Conservation (phyloP, 2,113 vertebrate species). For the Anarrhichthys ocellatus region DNA sequence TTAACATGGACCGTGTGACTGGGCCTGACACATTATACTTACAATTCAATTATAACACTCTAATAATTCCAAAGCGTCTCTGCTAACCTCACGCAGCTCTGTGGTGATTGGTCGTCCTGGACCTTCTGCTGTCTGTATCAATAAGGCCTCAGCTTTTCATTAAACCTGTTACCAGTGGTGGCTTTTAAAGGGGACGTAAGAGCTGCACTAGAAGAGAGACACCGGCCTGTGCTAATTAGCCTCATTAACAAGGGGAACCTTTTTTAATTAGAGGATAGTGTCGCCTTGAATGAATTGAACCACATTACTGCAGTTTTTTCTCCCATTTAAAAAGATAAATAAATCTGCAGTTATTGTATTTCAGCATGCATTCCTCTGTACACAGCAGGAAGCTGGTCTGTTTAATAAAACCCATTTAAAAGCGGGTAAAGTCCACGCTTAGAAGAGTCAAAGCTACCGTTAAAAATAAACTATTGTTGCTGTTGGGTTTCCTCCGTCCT, state of each 20-base stretch:
- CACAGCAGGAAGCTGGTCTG: background rate
- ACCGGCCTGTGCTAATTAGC: conserved; percentile 33
- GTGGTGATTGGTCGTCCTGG: conserved; percentile 1
- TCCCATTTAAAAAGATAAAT: background rate
- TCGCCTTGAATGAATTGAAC: conserved; percentile 36
- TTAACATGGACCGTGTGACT: background rate
- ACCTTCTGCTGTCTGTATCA: background rate
- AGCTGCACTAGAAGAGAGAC: conserved; percentile 13
- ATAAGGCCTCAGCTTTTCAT: conserved; percentile 10
- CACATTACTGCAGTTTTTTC: background rate
- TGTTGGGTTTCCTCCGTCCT: conserved; percentile 8
- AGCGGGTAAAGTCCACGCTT: background rate
- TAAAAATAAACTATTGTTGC: background rate
- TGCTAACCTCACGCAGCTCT: background rate
- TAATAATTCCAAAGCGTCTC: background rate
- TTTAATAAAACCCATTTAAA: conserved; percentile 26
- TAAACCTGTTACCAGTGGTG: conserved; percentile 10
- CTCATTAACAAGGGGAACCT: conserved; percentile 52
- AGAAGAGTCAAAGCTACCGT: conserved; percentile 10
- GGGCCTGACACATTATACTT: background rate
- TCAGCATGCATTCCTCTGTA: background rate
- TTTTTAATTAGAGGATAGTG: conserved; percentile 17
- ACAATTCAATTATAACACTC: background rate
- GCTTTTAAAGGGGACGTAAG: conserved; percentile 9
- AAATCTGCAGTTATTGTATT: background rate